A percentile compares a stretch with the other conserved stretches of the same genome.
These are phyloP conservation scores for Barnardius zonarius DNA, from an alignment of 2,113 vertebrate genomes.

Conservation along the genomic window DNA sequence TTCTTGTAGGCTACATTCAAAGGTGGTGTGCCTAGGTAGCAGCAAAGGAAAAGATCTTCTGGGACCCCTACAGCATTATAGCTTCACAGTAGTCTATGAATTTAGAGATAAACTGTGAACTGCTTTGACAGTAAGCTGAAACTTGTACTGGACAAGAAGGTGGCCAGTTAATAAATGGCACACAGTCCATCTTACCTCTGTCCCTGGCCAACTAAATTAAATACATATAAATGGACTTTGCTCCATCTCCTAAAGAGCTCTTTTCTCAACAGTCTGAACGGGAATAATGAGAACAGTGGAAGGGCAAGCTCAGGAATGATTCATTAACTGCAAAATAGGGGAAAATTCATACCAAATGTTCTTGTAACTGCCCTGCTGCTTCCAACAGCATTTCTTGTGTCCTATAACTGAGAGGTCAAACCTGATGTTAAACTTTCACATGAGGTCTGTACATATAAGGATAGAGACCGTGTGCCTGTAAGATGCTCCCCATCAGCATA, in stretches of 20 bases:
- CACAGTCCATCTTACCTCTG: not conserved
- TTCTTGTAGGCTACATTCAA: not conserved
- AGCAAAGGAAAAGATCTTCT: not conserved
- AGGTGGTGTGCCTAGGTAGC: not conserved
- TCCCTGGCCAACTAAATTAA: slow-evolving; percentile 1
- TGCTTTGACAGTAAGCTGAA: not conserved
- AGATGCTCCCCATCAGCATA: not conserved
- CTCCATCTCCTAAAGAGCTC: not conserved
- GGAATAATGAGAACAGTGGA: slow-evolving; percentile 51
- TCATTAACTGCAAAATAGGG: slow-evolving; percentile 57
- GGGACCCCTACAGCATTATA: not conserved
- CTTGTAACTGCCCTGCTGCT: slow-evolving; percentile 17
- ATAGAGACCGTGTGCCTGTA: not conserved
- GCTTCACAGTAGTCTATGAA: not conserved
- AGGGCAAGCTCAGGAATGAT: slow-evolving; percentile 46
- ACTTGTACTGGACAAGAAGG: not conserved
- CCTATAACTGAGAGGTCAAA: slow-evolving; percentile 23
- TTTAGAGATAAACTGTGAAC: not conserved
- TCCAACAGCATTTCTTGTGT: slow-evolving; percentile 25
- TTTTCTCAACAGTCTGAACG: slow-evolving; percentile 12
- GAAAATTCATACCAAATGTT: slow-evolving; percentile 66
- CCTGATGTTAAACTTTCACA: not conserved
- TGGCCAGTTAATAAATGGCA: not conserved
- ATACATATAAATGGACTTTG: not conserved
- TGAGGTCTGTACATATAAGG: not conserved